phyloP scores from a whole-genome alignment of 2,797 vertebrate genomes.

The Clarias platycephalus region DNA sequence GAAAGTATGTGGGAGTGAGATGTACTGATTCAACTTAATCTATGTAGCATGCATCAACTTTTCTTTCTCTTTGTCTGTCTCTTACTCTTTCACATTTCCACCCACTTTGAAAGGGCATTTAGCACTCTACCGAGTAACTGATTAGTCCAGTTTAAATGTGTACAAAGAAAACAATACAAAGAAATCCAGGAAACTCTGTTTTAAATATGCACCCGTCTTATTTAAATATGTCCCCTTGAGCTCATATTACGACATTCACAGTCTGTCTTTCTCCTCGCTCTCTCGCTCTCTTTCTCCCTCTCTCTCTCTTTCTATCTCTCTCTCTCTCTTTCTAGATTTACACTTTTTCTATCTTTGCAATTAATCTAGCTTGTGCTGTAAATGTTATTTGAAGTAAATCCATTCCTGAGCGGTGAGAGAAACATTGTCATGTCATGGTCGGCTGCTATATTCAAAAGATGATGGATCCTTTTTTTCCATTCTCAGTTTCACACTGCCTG shows the following conservation, averaged over 20 bases:
- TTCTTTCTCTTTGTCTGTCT: conserved; percentile 10
- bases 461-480: conserved; percentile 10
- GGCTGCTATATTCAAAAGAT: conserved; percentile 20
- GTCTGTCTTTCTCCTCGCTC: not conserved
- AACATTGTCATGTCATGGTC: conserved; percentile 27
- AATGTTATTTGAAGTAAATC: conserved; percentile 22
- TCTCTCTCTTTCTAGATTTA: not conserved
- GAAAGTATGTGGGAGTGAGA: conserved; percentile 41
- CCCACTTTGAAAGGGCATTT: not conserved
- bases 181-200: conserved; percentile 14
- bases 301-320: not conserved
- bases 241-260: conserved; percentile 16
- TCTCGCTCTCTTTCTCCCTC: not conserved
- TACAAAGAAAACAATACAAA: not conserved
- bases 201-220: conserved; percentile 26
- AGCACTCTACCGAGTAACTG: not conserved
- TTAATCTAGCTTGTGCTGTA: not conserved
- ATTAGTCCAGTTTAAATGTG: conserved; percentile 7
- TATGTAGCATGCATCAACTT: conserved; percentile 9
- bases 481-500: conserved; percentile 20
- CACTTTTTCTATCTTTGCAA: too few species aligned
- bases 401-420: conserved; percentile 7
- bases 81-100: not conserved
- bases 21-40: conserved; percentile 38
- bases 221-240: conserved; percentile 33